phyloP scores from a whole-genome alignment of 2,888 invertebrate species.

The Plebejus argus region DNA sequence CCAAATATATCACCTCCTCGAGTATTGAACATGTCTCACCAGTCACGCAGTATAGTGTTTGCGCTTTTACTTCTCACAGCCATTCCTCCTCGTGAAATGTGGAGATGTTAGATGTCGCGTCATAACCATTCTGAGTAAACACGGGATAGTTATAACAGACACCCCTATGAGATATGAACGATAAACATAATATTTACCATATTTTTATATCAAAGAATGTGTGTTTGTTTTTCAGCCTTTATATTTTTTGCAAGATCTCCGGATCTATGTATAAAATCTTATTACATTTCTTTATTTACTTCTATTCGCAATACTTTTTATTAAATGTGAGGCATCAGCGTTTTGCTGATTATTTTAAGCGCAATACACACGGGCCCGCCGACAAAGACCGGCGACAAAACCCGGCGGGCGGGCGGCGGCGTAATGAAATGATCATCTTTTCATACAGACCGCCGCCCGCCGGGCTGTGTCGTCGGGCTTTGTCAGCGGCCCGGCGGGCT shows the following conservation, averaged over 20 bases:
- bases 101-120: constrained; percentile 16
- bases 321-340: not conserved
- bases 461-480: too few relatives aligned
- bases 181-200: constrained; percentile 21
- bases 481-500: too few relatives aligned
- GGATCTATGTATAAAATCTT: not conserved
- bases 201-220: constrained; percentile 20
- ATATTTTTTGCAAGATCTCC: not conserved
- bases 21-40: too few relatives aligned
- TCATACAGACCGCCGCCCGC: too few relatives aligned
- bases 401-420: too few relatives aligned
- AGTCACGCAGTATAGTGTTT: too few relatives aligned
- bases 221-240: constrained; percentile 8
- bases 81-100: not conserved
- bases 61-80: not conserved
- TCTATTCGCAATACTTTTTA: not conserved
- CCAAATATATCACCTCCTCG: too few relatives aligned
- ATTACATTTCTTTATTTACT: not conserved
- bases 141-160: constrained; percentile 6
- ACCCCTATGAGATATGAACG: constrained; percentile 9
- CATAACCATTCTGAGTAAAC: constrained; percentile 19
- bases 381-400: too few relatives aligned
- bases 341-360: too few relatives aligned
- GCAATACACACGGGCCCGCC: too few relatives aligned
- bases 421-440: too few relatives aligned